These are phyloP conservation scores for Nysson spinosus DNA, from an alignment of 2,888 invertebrate genomes.

Conservation along the genomic window DNA sequence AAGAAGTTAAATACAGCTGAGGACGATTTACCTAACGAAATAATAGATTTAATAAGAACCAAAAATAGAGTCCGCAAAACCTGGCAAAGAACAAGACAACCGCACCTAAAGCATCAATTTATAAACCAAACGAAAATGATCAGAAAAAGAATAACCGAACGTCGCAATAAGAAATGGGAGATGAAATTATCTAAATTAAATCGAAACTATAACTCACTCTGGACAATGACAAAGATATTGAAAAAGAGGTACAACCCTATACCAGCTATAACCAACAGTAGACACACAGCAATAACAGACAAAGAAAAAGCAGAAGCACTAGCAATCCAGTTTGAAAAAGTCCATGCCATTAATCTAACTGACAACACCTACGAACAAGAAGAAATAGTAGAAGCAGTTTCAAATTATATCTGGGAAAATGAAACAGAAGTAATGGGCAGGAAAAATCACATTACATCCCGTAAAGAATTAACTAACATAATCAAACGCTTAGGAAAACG, in stretches of 20 bases:
- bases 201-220: slow-evolving; percentile 31
- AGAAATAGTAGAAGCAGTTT: slow-evolving; percentile 21
- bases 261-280: slow-evolving; percentile 23
- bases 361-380: slow-evolving; percentile 34
- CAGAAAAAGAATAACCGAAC: slow-evolving; percentile 8
- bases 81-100: slow-evolving; percentile 24
- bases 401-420: slow-evolving; percentile 9
- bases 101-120: slow-evolving; percentile 2
- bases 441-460: slow-evolving; percentile 9
- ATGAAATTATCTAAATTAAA: slow-evolving; percentile 23
- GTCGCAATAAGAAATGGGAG: slow-evolving; percentile 19
- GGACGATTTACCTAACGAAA: slow-evolving; percentile 14
- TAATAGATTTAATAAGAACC: slow-evolving; percentile 19
- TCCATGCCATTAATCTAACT: slow-evolving; percentile 34
- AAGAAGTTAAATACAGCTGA: too few relatives aligned
- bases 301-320: slow-evolving; percentile 46
- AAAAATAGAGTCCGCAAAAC: slow-evolving; percentile 26
- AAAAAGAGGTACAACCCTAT: slow-evolving; percentile 30
- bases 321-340: slow-evolving; percentile 36
- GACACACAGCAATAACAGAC: slow-evolving; percentile 27
- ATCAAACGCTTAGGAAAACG: slow-evolving; percentile 46
- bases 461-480: slow-evolving; percentile 24
- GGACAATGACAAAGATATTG: slow-evolving; percentile 42
- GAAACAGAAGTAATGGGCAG: not conserved
- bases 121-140: slow-evolving; percentile 18